Percentiles rank a stretch among this genome's conserved stretches.
Conservation (phyloP, 2,113 vertebrate genomes). For the Budorcas taxicolor region DNA sequence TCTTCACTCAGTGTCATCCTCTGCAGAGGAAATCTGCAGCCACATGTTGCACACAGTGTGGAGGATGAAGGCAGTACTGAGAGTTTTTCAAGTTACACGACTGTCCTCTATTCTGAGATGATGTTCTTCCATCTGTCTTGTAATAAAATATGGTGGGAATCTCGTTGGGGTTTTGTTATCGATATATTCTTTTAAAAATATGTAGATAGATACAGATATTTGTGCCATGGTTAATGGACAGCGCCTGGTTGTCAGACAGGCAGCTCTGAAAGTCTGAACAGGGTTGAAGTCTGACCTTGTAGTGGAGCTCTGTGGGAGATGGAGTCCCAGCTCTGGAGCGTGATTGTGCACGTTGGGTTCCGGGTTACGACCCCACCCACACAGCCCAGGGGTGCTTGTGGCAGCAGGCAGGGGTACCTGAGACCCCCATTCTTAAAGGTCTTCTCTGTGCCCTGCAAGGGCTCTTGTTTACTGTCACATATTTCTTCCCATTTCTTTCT, state of each 20-base stretch:
- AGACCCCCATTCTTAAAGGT: not conserved
- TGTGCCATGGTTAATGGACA: not conserved
- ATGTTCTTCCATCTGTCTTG: not conserved
- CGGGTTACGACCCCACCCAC: not conserved
- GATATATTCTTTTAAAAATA: not conserved
- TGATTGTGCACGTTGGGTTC: accelerated
- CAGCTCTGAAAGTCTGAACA: not conserved
- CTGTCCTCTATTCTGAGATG: not conserved
- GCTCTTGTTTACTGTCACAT: not conserved
- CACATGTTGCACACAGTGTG: too few relatives aligned
- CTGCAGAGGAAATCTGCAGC: not conserved
- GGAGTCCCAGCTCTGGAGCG: not conserved
- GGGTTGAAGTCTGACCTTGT: not conserved
- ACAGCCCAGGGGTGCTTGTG: not conserved
- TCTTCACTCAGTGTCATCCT: not conserved
- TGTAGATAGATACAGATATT: not conserved
- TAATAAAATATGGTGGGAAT: not conserved
- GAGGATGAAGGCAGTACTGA: not conserved
- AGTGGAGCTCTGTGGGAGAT: not conserved
- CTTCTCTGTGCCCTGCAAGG: not conserved
- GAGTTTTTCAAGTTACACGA: not conserved
- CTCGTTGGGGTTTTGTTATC: not conserved
- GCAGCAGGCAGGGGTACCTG: accelerated
- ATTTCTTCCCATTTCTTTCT: not conserved
- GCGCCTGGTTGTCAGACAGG: not conserved